Evolutionary conservation across 2,797 vertebrate species (phyloP), one percentile per base, ranked within the genome.

Genomic region (Oryzias dopingdopingensis): DNA sequence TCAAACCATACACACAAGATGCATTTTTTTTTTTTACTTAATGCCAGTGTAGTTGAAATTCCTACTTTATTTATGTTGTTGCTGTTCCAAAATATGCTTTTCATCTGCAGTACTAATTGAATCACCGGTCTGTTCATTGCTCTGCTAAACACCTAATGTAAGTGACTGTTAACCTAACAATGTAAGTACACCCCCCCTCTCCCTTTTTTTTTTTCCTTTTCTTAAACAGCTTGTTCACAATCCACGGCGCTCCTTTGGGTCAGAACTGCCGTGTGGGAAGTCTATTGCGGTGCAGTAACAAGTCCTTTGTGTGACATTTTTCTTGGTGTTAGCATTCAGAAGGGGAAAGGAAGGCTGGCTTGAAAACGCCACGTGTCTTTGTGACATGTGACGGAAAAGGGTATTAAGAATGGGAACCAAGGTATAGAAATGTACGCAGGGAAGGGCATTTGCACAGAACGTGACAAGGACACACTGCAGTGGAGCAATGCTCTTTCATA

Each of bases 291-390:
- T 67, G 69, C 55, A 6, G 82, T 89, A 89, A 90, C 83, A 86
- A 89, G 88, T 87, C 88, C 88, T 89, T 88, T 89, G 87, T 89
- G 89, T 89, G 81, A 89, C 88, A 87, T 91, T 89, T 88, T 86
- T 82, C 77, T 82, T 76, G 71, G 66, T 71, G 69, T 70, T 87
- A 86, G 88, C 87, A 87, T 89, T 91, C 86, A 88, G 87, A 66
- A 53, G 85, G 85, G 85, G 86, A 86, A 87, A 83, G 75, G 81
- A 82, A 83, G 82, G 81, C 65, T 64, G 72, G 70, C 74, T 78
- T 60, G 76, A 52, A 62, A 74, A 81, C 73, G 66, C 72, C 67
- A 77, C 80, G 48, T 80, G 32, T 83, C 76, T 65, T 80, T 73
- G 67, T 88, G 86, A 86, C 86, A 90, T 85, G 82, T 83, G 84